Evolutionary conservation across 2,113 vertebrate species (phyloP).

Genomic region (Pygathrix nemaeus): DNA sequence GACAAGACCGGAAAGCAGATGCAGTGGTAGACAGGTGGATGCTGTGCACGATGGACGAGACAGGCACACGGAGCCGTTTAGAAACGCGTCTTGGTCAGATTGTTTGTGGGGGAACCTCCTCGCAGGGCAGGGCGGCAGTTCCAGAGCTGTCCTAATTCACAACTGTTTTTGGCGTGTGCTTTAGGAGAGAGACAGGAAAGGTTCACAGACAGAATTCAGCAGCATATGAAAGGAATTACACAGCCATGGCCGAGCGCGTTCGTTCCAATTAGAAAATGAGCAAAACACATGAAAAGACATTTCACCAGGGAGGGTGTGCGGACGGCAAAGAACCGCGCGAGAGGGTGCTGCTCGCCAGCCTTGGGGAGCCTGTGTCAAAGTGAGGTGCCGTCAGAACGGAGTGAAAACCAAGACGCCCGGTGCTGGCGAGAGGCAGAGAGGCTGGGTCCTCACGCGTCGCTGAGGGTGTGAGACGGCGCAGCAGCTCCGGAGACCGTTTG

Average conservation of each 20-base stretch:
- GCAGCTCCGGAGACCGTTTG: neutral
- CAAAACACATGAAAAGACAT: neutral
- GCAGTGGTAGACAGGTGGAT: too few species aligned
- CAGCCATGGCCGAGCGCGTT: neutral
- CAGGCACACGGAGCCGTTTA: neutral
- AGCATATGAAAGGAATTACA: neutral
- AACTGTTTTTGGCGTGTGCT: neutral
- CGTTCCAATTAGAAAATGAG: neutral
- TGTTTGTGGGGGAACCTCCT: rapidly evolving
- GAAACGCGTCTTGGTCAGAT: neutral
- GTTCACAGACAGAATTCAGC: neutral
- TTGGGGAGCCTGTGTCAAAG: too few species aligned
- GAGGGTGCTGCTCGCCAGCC: neutral
- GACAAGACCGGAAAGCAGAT: neutral
- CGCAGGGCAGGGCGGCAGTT: neutral
- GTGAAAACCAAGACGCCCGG: too few species aligned
- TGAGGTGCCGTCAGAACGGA: too few species aligned
- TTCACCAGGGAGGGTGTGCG: neutral
- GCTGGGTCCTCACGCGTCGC: neutral
- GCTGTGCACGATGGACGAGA: too few species aligned
- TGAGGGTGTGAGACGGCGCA: neutral
- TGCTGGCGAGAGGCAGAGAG: rapidly evolving
- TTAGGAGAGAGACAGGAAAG: too few species aligned
- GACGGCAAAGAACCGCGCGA: rapidly evolving
- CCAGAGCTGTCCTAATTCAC: neutral